These are phyloP conservation scores for Sarcophaga bullata DNA, from an alignment of 1,140 invertebrate species.

Conservation along the genomic window DNA sequence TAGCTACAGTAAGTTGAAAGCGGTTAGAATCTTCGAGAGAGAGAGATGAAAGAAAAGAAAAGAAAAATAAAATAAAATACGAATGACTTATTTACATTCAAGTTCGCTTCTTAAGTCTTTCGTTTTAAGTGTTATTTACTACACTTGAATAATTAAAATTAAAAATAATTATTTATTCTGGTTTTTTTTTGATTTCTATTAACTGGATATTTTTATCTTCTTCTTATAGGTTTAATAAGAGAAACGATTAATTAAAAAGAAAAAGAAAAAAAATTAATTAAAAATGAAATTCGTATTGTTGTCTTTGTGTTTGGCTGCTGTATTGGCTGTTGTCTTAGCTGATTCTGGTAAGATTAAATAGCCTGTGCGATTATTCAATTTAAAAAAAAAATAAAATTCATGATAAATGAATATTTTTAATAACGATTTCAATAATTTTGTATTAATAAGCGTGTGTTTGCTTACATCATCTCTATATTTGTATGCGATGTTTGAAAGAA, in stretches of 20 bases:
- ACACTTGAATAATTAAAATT: background rate
- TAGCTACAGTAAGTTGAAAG: slow-evolving; percentile 26
- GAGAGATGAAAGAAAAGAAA: background rate
- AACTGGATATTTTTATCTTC: background rate
- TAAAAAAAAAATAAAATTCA: background rate
- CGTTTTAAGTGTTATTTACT: slow-evolving; percentile 8
- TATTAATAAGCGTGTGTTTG: background rate
- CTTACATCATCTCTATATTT: slow-evolving; percentile 36
- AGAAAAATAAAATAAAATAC: background rate
- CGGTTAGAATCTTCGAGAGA: background rate
- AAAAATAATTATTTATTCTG: slow-evolving; percentile 30
- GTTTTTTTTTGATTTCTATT: background rate
- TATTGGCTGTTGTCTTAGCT: slow-evolving; percentile 39
- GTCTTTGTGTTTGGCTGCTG: slow-evolving; percentile 36
- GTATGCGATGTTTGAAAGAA: background rate
- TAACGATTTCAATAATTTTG: slow-evolving; percentile 4
- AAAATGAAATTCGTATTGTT: slow-evolving; percentile 44
- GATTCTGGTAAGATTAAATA: slow-evolving; percentile 38
- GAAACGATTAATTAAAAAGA: too few species aligned
- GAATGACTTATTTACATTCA: slow-evolving; percentile 4
- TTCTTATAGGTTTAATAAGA: slow-evolving; percentile 39
- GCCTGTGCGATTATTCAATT: slow-evolving; percentile 18
- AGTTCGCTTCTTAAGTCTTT: slow-evolving; percentile 44
- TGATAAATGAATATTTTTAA: slow-evolving; percentile 9
- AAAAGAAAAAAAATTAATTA: slow-evolving; percentile 29